Conservation (phyloP, 2,113 vertebrate genomes). For the Apeltes quadracus region DNA sequence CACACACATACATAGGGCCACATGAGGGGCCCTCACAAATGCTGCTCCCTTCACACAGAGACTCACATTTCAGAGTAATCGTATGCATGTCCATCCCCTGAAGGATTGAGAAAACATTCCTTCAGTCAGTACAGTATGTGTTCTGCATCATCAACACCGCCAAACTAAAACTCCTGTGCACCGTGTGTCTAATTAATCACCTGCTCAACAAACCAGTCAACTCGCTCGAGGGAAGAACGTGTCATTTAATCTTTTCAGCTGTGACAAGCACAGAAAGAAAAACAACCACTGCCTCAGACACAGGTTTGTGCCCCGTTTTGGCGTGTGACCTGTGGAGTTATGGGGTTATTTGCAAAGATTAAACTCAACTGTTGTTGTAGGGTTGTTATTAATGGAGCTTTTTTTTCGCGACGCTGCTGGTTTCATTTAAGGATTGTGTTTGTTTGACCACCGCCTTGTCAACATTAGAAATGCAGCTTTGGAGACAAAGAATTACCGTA, state of each 20-base stretch:
- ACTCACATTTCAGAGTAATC: slow-evolving; percentile 36
- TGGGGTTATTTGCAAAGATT: background rate
- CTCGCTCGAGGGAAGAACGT: slow-evolving; percentile 50
- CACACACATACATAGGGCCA: background rate
- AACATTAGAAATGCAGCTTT: background rate
- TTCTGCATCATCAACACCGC: slow-evolving; percentile 61
- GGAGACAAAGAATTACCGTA: background rate
- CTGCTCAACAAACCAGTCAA: slow-evolving; percentile 63
- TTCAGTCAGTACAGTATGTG: slow-evolving; percentile 35
- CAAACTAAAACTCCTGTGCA: slow-evolving; percentile 36
- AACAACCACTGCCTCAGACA: slow-evolving; percentile 20
- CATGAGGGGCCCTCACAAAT: background rate
- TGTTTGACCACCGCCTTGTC: background rate
- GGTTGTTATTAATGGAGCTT: background rate
- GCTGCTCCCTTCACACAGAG: background rate
- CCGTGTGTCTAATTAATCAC: slow-evolving; percentile 66
- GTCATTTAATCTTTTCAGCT: slow-evolving; percentile 64
- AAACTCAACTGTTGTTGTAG: background rate
- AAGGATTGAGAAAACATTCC: slow-evolving; percentile 30
- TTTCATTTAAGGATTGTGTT: background rate
- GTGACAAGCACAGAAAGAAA: slow-evolving; percentile 49
- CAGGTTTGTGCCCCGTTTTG: slow-evolving; percentile 17
- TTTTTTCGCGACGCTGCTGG: background rate
- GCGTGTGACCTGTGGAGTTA: background rate
- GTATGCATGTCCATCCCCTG: slow-evolving; percentile 24